Conservation (phyloP, 1,140 invertebrate species). For the Patella vulgata region DNA sequence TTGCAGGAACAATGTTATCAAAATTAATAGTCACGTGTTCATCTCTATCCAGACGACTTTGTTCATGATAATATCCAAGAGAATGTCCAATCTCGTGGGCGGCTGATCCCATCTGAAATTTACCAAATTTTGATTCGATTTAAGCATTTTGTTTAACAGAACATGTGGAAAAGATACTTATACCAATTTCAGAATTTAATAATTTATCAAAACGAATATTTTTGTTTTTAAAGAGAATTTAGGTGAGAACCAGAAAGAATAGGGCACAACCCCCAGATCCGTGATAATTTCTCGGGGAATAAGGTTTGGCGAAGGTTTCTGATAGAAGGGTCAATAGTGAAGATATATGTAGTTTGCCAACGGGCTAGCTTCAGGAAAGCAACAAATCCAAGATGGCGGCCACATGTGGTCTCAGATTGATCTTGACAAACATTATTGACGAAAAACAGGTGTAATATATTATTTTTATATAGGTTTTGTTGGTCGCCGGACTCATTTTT, state of each 20-base stretch:
- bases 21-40: slow-evolving; percentile 76
- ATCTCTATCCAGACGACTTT: slow-evolving; percentile 83
- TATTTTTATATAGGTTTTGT: not conserved
- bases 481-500: not conserved
- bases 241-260: not conserved
- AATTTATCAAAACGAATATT: not conserved
- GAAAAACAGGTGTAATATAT: not conserved
- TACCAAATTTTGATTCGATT: too few relatives aligned
- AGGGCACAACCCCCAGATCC: too few relatives aligned
- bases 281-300: too few relatives aligned
- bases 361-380: too few relatives aligned
- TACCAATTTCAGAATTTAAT: not conserved
- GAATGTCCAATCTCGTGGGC: slow-evolving; percentile 85
- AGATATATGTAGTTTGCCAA: too few relatives aligned
- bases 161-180: not conserved
- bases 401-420: too few relatives aligned
- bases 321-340: too few relatives aligned
- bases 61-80: slow-evolving; percentile 86
- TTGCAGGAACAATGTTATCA: slow-evolving; percentile 72
- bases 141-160: not conserved
- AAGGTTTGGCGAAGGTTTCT: too few relatives aligned
- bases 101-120: slow-evolving; percentile 27
- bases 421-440: too few relatives aligned
- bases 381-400: too few relatives aligned
- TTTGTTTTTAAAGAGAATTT: not conserved